Evolutionary conservation across 2,113 vertebrate genomes (phyloP).

Genomic region (Ariopsis seemanni): DNA sequence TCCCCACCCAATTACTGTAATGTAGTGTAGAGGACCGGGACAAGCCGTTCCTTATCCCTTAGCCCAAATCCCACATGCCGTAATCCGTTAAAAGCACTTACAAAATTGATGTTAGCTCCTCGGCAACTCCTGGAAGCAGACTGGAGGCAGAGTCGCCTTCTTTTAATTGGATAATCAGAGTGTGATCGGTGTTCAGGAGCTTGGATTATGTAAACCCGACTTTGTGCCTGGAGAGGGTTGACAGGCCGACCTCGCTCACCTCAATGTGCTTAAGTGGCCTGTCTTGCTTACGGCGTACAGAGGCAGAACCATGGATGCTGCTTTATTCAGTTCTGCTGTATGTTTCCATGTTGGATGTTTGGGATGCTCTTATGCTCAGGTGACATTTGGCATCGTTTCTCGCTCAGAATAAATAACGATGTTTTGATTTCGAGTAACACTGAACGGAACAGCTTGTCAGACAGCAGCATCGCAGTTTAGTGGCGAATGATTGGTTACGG

Average conservation of each 20-base stretch:
- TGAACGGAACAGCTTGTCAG: not conserved
- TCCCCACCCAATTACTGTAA: constrained; percentile 87
- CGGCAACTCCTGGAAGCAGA: constrained; percentile 84
- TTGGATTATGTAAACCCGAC: constrained; percentile 94
- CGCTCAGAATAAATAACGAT: not conserved
- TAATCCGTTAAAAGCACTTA: constrained; percentile 99
- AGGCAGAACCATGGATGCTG: constrained; percentile 7
- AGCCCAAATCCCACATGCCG: constrained; percentile 83
- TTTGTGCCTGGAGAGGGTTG: constrained; percentile 82
- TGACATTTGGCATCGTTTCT: constrained; percentile 12
- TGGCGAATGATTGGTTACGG: not conserved
- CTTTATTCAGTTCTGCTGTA: constrained; percentile 48
- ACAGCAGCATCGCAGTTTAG: not conserved
- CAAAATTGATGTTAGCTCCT: constrained; percentile 96
- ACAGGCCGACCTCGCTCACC: constrained; percentile 80
- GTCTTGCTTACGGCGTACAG: constrained; percentile 64
- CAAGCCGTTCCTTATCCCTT: constrained; percentile 79
- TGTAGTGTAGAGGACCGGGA: constrained; percentile 79
- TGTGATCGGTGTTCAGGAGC: constrained; percentile 90
- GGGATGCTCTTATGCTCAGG: not conserved
- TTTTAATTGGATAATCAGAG: constrained; percentile 99
- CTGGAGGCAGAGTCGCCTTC: constrained; percentile 84
- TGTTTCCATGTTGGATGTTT: constrained; percentile 35
- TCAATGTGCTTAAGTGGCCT: constrained; percentile 99
- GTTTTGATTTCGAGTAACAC: not conserved